Evolutionary conservation across 1,140 invertebrate genomes (phyloP).

Genomic region (Macrobrachium rosenbergii): DNA sequence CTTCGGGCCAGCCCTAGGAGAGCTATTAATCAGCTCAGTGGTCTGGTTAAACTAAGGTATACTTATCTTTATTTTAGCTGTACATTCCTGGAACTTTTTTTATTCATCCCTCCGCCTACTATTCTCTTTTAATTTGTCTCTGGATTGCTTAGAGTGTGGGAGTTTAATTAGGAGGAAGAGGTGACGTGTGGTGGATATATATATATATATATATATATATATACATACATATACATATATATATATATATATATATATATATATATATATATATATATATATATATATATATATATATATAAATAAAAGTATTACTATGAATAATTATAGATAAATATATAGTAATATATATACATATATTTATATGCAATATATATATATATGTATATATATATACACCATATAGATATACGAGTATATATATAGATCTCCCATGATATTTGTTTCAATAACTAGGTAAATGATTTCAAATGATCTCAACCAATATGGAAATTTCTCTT

Average conservation of each 20-base stretch:
- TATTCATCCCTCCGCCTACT: no score
- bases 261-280: slow-evolving; percentile 13
- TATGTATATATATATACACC: slow-evolving; percentile 11
- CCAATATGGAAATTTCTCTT: background rate
- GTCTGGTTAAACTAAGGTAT: no score
- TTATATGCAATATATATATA: slow-evolving; percentile 20
- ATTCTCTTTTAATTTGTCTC: no score
- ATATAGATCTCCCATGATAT: background rate
- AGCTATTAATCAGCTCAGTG: no score
- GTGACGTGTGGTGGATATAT: background rate
- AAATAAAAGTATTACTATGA: no score
- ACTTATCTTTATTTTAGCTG: no score
- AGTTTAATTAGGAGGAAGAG: no score
- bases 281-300: background rate
- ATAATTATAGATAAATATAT: background rate
- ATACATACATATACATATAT: background rate
- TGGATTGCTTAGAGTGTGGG: no score
- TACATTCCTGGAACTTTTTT: no score
- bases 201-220: background rate
- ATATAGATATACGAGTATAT: background rate
- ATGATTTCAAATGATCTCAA: background rate
- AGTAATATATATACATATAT: slow-evolving; percentile 18
- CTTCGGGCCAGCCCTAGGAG: no score
- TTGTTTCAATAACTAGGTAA: background rate
- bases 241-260: slow-evolving; percentile 21